These are phyloP conservation scores for Rhinella marina DNA, from an alignment of 2,797 vertebrate genomes.

Conservation along the genomic window DNA sequence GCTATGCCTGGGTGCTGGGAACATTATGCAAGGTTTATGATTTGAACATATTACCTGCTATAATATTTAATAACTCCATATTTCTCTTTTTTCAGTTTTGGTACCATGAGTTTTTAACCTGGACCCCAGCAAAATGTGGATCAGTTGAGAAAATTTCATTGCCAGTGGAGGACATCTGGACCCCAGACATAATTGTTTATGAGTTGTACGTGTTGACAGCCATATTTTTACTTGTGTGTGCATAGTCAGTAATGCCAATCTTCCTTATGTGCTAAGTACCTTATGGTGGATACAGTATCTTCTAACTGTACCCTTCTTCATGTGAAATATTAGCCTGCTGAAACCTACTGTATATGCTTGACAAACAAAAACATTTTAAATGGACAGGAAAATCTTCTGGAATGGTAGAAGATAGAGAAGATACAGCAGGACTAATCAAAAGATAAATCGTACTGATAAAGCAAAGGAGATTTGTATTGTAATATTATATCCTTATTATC, in stretches of 20 bases:
- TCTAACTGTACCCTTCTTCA: too few species aligned
- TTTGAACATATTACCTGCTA: not conserved
- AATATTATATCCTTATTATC: not conserved
- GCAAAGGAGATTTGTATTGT: not conserved
- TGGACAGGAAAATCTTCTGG: not conserved
- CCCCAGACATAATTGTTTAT: constrained; percentile 81
- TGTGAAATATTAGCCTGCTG: too few species aligned
- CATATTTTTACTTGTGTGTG: not conserved
- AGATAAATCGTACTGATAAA: not conserved
- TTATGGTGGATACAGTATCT: too few species aligned
- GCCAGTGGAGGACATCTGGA: constrained; percentile 80
- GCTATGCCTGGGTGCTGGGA: not conserved
- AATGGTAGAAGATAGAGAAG: not conserved
- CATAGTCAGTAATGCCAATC: not conserved
- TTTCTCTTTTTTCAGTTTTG: constrained; percentile 73
- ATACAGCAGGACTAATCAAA: not conserved
- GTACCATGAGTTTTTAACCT: constrained; percentile 79
- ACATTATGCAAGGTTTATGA: not conserved
- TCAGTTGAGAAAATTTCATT: constrained; percentile 78
- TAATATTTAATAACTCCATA: not conserved
- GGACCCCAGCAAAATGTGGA: constrained; percentile 78
- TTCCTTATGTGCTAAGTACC: too few species aligned
- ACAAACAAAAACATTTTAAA: not conserved
- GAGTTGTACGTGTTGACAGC: constrained; percentile 78
- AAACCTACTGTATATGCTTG: too few species aligned